phyloP scores from a whole-genome alignment of 2,797 vertebrate species.

The Echeneis naucrates region DNA sequence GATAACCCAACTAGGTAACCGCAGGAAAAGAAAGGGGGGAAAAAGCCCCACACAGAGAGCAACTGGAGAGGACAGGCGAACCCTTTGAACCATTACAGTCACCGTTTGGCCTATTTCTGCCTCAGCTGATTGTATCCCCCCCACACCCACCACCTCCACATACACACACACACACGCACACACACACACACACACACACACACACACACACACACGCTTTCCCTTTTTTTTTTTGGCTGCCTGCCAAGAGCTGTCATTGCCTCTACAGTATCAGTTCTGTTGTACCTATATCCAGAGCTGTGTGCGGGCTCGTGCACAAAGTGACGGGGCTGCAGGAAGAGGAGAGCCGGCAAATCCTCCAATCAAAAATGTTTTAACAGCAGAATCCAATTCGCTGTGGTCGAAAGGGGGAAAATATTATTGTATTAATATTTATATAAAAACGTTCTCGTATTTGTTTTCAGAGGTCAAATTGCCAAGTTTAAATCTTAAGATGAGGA shows the following conservation, averaged over 20 bases:
- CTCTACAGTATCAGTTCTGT: constrained; percentile 71
- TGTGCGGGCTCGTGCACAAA: constrained; percentile 23
- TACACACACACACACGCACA: constrained; percentile 30
- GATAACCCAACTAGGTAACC: constrained; percentile 3
- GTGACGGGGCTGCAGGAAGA: constrained; percentile 23
- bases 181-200: constrained; percentile 32
- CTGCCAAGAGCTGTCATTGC: constrained; percentile 78
- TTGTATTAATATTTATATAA: too few species aligned
- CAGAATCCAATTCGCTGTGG: neutral
- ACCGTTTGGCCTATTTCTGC: constrained; percentile 80
- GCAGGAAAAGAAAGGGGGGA: neutral
- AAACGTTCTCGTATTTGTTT: neutral
- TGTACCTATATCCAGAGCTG: constrained; percentile 73
- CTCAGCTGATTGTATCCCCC: constrained; percentile 74
- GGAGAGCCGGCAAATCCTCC: neutral
- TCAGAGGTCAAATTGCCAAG: neutral
- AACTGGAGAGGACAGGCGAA: constrained; percentile 61
- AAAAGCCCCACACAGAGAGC: constrained; percentile 29
- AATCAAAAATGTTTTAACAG: constrained; percentile 7
- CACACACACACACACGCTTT: constrained; percentile 38
- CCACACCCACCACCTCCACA: constrained; percentile 24
- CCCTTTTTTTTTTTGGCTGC: constrained; percentile 65
- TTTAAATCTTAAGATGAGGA: neutral
- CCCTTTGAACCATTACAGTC: constrained; percentile 75
- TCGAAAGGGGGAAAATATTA: neutral